Evolutionary conservation across 30 jellyfish, hydroid and myxozoan genomes (phyloP).

Genomic region (Sanderia malayensis): DNA sequence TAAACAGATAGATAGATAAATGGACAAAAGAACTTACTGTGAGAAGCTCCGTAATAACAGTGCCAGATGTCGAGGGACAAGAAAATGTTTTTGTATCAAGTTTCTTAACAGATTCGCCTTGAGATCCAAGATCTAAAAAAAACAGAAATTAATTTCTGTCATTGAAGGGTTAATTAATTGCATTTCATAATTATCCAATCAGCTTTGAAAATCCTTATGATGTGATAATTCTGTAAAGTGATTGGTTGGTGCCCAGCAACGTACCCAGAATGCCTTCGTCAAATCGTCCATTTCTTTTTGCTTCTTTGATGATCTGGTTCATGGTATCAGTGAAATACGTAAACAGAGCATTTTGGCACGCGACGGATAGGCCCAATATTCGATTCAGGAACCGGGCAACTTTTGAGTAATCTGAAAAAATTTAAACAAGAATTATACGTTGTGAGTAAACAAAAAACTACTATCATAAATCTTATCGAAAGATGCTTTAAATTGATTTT

Average conservation of each 20-base stretch:
- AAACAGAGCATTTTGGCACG: constrained; percentile 78
- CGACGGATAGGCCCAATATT: constrained; percentile 85
- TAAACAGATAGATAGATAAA: too few species aligned
- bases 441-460: background rate
- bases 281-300: constrained; percentile 90
- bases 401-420: constrained; percentile 71
- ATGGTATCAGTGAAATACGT: constrained; percentile 82
- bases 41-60: constrained; percentile 76
- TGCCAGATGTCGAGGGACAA: constrained; percentile 79
- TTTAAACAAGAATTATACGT: background rate
- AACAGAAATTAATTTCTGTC: background rate
- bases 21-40: constrained; percentile 81
- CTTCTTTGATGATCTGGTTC: constrained; percentile 75
- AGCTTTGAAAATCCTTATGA: too few species aligned
- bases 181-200: too few species aligned
- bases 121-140: constrained; percentile 86
- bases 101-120: constrained; percentile 85
- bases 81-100: constrained; percentile 39
- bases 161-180: too few species aligned
- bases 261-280: constrained; percentile 96
- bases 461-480: too few species aligned
- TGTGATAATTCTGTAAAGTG: too few species aligned
- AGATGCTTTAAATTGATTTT: too few species aligned
- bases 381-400: constrained; percentile 88
- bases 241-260: too few species aligned